A percentile compares a stretch with the other conserved stretches of the same genome.
phyloP scores from a whole-genome alignment of 2,113 vertebrate species.

The Gorsachius goisagi region DNA sequence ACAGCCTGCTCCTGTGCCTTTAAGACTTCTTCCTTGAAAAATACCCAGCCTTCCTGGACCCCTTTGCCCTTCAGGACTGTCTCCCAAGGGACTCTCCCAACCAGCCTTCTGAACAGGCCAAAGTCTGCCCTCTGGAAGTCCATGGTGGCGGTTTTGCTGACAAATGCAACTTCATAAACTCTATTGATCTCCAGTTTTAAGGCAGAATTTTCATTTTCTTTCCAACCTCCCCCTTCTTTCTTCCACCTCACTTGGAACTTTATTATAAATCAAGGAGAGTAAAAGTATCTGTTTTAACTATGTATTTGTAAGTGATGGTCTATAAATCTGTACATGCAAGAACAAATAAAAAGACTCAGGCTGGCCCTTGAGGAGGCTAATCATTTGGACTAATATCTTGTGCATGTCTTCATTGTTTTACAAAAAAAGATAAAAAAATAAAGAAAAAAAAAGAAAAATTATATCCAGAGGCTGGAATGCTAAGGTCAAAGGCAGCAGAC shows the following conservation, averaged over 20 bases:
- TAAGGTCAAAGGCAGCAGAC: background rate
- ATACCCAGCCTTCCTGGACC: too few species aligned
- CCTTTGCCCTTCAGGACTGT: too few species aligned
- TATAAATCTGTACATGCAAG: background rate
- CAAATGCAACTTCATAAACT: background rate
- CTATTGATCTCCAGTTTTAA: background rate
- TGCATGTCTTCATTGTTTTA: background rate
- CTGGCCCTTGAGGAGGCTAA: background rate
- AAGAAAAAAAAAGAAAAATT: background rate
- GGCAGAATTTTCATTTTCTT: background rate
- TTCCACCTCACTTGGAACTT: background rate
- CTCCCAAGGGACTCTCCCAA: too few species aligned
- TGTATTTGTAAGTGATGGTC: accelerated
- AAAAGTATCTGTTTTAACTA: background rate
- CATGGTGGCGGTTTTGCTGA: too few species aligned
- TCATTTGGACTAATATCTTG: background rate
- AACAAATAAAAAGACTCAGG: background rate
- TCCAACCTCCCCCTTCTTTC: background rate
- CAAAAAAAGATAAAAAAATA: background rate
- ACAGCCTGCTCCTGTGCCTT: too few species aligned
- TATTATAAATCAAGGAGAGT: background rate
- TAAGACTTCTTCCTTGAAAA: too few species aligned
- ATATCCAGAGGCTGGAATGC: background rate
- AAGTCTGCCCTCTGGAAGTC: too few species aligned
- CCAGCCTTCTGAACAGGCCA: too few species aligned